Conservation (phyloP, 2,888 invertebrate species). For the Spicauda simplicius region DNA sequence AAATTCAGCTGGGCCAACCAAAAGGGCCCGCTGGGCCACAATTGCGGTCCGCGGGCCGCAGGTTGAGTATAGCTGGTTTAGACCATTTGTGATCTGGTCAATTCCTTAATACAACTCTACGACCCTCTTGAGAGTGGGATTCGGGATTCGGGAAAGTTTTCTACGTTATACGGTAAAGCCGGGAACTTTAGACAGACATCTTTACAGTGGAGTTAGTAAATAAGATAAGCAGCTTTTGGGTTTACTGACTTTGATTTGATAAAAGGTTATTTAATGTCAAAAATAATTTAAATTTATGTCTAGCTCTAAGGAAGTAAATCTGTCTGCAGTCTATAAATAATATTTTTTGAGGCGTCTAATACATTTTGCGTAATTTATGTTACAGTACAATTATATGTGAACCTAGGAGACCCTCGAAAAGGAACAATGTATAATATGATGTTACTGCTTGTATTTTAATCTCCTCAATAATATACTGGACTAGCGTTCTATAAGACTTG, state of each 20-base stretch:
- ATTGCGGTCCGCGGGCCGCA: too few species aligned
- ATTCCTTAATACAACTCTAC: constrained; percentile 7
- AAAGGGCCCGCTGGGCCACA: too few species aligned
- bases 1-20: too few species aligned
- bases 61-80: too few species aligned
- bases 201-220: not conserved
- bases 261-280: not conserved
- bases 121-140: not conserved
- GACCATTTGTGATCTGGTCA: not conserved
- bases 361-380: too few species aligned
- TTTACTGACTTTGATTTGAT: not conserved
- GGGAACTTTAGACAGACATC: not conserved
- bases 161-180: not conserved
- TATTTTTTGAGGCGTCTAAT: too few species aligned
- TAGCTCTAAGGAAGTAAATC: not conserved
- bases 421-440: too few species aligned
- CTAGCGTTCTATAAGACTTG: too few species aligned
- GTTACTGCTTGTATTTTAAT: too few species aligned
- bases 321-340: not conserved
- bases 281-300: not conserved
- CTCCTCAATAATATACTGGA: too few species aligned
- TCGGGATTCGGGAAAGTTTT: not conserved
- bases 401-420: too few species aligned
- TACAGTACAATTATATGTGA: too few species aligned
- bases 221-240: constrained; percentile 1